Percentiles rank a stretch among this genome's conserved stretches.
phyloP scores from a whole-genome alignment of 2,797 vertebrate genomes.

The Poecile montanus region DNA sequence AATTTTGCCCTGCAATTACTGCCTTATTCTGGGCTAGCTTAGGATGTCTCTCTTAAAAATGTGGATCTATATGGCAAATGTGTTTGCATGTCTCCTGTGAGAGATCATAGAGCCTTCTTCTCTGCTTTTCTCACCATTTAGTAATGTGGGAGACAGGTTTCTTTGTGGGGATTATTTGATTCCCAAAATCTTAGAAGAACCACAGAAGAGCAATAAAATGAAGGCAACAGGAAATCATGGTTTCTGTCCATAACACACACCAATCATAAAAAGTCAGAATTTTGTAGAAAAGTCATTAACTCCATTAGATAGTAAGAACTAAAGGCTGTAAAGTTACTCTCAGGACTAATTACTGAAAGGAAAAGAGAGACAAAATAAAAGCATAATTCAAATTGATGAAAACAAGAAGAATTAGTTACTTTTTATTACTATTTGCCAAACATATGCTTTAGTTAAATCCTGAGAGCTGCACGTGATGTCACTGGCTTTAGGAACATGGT shows the following conservation, averaged over 20 bases:
- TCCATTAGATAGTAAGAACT: background rate
- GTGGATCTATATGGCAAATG: background rate
- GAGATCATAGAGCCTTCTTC: background rate
- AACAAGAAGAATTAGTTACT: background rate
- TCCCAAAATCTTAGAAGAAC: background rate
- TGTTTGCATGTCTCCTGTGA: rapidly evolving
- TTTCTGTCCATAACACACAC: background rate
- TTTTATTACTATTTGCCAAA: background rate
- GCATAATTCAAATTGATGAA: background rate
- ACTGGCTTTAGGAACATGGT: background rate
- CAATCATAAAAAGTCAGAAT: background rate
- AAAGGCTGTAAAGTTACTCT: background rate
- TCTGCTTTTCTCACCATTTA: background rate
- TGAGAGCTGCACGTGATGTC: background rate
- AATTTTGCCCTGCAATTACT: background rate
- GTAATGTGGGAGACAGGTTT: background rate
- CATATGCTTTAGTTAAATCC: background rate
- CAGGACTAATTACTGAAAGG: background rate
- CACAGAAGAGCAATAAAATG: background rate
- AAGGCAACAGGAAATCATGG: background rate
- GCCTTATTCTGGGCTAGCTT: background rate
- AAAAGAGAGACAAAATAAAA: background rate
- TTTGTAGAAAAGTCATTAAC: background rate
- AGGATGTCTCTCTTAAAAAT: background rate
- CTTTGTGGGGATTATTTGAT: background rate